Conservation (phyloP, 2,888 invertebrate species). For the Rugalucina vietnamica region DNA sequence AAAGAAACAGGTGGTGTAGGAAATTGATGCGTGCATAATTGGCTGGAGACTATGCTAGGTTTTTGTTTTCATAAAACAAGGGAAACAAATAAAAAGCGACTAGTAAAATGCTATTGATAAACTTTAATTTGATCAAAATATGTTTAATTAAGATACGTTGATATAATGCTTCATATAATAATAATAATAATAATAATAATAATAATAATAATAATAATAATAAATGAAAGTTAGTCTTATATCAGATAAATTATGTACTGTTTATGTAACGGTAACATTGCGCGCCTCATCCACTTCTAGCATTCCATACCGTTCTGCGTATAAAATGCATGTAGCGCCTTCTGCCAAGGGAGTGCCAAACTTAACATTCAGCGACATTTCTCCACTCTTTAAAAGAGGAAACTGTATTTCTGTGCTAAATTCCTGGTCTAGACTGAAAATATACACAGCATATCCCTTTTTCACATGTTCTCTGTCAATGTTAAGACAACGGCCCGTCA, state of each 20-base stretch:
- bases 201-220: not conserved
- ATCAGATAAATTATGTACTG: not conserved
- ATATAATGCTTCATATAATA: not conserved
- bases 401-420: constrained; percentile 10
- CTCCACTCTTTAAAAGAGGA: constrained; percentile 14
- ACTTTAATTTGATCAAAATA: not conserved
- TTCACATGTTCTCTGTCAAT: not conserved
- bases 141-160: not conserved
- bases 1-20: too few species aligned
- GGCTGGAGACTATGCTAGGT: too few species aligned
- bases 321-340: not conserved
- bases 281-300: constrained; percentile 19
- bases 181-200: not conserved
- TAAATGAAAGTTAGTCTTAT: not conserved
- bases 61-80: not conserved
- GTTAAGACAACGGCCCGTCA: not conserved
- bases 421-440: constrained; percentile 7
- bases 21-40: too few species aligned
- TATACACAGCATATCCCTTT: not conserved
- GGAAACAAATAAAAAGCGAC: not conserved
- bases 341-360: constrained; percentile 7
- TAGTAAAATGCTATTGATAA: not conserved
- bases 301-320: not conserved
- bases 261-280: not conserved
- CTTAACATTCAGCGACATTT: constrained; percentile 8